Evolutionary conservation across 2,797 vertebrate species (phyloP).

Genomic region (Parauchenoglanis ngamensis): DNA sequence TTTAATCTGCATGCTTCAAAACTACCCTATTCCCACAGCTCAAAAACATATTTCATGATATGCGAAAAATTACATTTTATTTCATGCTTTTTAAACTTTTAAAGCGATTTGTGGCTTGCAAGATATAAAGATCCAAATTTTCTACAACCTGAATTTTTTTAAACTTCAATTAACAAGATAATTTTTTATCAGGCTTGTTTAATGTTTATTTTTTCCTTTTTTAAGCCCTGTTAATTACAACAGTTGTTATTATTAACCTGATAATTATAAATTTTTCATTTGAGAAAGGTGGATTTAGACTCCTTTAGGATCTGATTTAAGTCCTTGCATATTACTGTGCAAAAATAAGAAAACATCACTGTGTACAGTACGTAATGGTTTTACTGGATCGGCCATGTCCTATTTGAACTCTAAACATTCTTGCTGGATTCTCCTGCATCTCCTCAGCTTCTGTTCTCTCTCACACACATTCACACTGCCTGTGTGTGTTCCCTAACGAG

Average conservation of each 20-base stretch:
- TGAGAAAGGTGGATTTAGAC: too few species aligned
- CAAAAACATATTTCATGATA: not conserved
- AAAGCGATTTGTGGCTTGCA: too few species aligned
- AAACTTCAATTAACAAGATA: too few species aligned
- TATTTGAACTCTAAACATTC: not conserved
- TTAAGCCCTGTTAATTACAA: too few species aligned
- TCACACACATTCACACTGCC: not conserved
- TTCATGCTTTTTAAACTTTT: not conserved
- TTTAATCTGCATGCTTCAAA: not conserved
- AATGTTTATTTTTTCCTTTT: too few species aligned
- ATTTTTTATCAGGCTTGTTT: too few species aligned
- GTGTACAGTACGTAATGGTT: not conserved
- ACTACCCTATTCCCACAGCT: not conserved
- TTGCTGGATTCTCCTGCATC: not conserved
- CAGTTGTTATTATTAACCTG: too few species aligned
- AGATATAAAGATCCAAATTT: not conserved
- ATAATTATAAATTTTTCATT: too few species aligned
- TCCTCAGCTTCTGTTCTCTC: not conserved
- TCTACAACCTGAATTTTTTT: not conserved
- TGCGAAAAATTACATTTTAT: not conserved
- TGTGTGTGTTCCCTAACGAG: not conserved
- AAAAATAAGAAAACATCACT: too few species aligned
- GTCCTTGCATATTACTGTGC: too few species aligned
- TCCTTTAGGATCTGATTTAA: not conserved
- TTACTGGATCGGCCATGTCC: too few species aligned